Evolutionary conservation across 2,113 vertebrate species (phyloP).

Genomic region (Nerophis ophidion): DNA sequence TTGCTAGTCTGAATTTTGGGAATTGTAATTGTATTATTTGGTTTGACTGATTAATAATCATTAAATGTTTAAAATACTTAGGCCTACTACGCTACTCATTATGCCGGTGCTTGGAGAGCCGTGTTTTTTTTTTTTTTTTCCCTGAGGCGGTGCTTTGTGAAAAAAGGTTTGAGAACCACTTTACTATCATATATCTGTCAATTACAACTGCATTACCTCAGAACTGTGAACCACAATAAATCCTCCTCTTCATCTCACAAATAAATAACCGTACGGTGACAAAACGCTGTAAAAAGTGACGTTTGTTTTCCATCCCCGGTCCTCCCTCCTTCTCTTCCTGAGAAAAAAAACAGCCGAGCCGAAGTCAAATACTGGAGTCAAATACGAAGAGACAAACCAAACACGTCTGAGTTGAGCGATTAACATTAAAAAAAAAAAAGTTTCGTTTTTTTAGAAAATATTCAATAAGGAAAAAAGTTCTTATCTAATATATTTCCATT

Average conservation of each 20-base stretch:
- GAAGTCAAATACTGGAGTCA: slow-evolving; percentile 28
- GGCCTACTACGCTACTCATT: too few relatives aligned
- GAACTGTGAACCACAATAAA: slow-evolving; percentile 1
- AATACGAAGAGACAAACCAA: slow-evolving; percentile 18
- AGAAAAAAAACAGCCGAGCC: slow-evolving; percentile 5
- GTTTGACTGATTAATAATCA: too few relatives aligned
- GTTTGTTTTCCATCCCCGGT: background rate
- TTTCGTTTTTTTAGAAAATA: slow-evolving; percentile 5
- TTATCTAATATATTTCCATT: slow-evolving; percentile 36
- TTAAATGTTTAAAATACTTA: too few relatives aligned
- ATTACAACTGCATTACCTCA: too few relatives aligned
- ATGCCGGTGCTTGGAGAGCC: too few relatives aligned
- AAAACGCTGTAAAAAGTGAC: slow-evolving; percentile 11
- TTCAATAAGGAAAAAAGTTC: slow-evolving; percentile 30
- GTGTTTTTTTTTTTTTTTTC: too few relatives aligned
- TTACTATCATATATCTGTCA: too few relatives aligned
- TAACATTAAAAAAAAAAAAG: too few relatives aligned
- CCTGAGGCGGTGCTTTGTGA: too few relatives aligned
- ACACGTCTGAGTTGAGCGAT: background rate
- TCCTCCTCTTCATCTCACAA: background rate
- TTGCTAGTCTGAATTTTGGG: too few relatives aligned
- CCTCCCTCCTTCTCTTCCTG: slow-evolving; percentile 4
- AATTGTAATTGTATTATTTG: too few relatives aligned
- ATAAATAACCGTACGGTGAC: slow-evolving; percentile 6
- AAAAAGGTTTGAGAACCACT: too few relatives aligned